Evolutionary conservation across 2,797 vertebrate species (phyloP).

Genomic region (Aplochiton taeniatus): DNA sequence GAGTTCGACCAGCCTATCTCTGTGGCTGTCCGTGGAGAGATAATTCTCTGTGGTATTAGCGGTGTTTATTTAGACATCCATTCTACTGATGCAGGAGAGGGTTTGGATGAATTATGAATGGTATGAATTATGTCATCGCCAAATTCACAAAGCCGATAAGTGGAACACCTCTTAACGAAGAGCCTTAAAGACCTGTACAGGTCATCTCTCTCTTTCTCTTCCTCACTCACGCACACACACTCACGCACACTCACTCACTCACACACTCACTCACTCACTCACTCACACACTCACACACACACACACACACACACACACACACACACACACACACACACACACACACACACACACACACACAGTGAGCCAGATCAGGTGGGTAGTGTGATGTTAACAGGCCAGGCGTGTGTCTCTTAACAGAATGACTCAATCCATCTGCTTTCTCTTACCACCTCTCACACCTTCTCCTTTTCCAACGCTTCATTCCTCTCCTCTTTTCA

Average conservation of each 20-base stretch:
- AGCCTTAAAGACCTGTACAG: too few relatives aligned
- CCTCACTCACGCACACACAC: not conserved
- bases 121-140: too few relatives aligned
- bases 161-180: too few relatives aligned
- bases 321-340: not conserved
- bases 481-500: slow-evolving; percentile 45
- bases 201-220: not conserved
- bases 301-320: not conserved
- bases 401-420: slow-evolving; percentile 8
- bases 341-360: not conserved
- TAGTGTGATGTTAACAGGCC: slow-evolving; percentile 38
- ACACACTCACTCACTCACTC: not conserved
- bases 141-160: too few relatives aligned
- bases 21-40: too few relatives aligned
- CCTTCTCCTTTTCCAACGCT: slow-evolving; percentile 37
- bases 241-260: not conserved
- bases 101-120: too few relatives aligned
- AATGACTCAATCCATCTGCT: slow-evolving; percentile 39
- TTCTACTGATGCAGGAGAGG: too few relatives aligned
- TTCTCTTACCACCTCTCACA: slow-evolving; percentile 36
- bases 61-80: too few relatives aligned
- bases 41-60: too few relatives aligned
- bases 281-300: not conserved
- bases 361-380: slow-evolving; percentile 35
- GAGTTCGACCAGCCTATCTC: too few relatives aligned